Conservation (phyloP, 2,797 vertebrate species). For the Spheniscus humboldti region DNA sequence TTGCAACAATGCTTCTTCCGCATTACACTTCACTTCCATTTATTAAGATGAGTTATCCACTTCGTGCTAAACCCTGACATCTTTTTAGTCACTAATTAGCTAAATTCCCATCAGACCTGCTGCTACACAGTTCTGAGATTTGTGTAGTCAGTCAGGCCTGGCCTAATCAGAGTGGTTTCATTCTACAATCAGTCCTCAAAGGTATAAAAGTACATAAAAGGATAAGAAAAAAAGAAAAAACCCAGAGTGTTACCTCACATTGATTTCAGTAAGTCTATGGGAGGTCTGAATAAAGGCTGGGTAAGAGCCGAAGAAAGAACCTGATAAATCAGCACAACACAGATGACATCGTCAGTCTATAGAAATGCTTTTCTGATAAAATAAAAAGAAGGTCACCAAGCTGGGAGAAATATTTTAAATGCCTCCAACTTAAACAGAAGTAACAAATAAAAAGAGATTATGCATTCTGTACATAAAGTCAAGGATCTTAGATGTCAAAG, state of each 20-base stretch:
- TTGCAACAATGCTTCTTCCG: neutral
- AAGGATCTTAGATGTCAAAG: neutral
- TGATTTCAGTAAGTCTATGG: neutral
- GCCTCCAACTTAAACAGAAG: neutral
- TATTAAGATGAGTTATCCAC: neutral
- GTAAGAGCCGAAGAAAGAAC: neutral
- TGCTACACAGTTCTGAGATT: neutral
- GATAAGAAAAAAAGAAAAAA: neutral
- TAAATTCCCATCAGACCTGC: neutral
- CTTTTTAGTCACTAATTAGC: slow-evolving; percentile 11
- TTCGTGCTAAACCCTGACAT: slow-evolving; percentile 8
- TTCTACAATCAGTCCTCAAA: neutral
- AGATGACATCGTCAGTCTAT: neutral
- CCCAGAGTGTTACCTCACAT: neutral
- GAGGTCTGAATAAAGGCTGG: neutral
- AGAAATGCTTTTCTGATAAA: neutral
- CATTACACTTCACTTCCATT: neutral
- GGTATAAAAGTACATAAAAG: neutral
- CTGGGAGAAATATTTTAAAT: neutral
- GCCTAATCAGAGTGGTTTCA: neutral
- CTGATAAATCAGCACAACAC: neutral
- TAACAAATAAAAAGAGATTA: neutral
- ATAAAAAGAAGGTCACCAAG: neutral
- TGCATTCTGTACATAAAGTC: neutral
- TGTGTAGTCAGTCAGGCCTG: neutral